Conservation (phyloP, 2,888 invertebrate genomes). For the Schizaphis graminum region DNA sequence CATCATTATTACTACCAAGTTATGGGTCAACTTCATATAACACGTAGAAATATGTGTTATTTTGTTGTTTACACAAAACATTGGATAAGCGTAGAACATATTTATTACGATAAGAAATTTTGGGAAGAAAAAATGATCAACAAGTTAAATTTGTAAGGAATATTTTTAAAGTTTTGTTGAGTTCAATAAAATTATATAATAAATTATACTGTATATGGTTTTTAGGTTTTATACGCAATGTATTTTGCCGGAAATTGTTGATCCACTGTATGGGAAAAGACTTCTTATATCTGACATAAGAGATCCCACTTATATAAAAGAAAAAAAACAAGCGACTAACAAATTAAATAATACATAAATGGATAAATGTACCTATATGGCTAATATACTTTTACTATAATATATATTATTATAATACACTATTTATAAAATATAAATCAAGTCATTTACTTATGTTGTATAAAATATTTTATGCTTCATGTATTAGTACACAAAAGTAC, state of each 20-base stretch:
- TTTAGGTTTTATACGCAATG: constrained; percentile 1
- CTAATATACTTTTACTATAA: too few relatives aligned
- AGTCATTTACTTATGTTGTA: too few relatives aligned
- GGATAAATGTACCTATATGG: too few relatives aligned
- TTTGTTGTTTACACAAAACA: constrained; percentile 15
- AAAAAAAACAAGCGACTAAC: too few relatives aligned
- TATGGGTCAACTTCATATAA: constrained; percentile 17
- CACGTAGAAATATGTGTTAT: background rate
- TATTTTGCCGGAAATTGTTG: background rate
- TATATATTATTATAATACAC: too few relatives aligned
- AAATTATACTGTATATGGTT: background rate
- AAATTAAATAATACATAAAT: too few relatives aligned
- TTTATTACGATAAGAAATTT: constrained; percentile 10
- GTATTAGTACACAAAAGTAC: too few relatives aligned
- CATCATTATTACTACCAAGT: background rate
- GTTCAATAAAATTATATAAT: background rate
- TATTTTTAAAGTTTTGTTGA: background rate
- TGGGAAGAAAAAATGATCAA: constrained; percentile 28
- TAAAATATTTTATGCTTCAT: too few relatives aligned
- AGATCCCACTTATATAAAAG: too few relatives aligned
- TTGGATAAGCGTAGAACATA: background rate
- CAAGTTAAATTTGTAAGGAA: background rate
- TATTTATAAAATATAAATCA: too few relatives aligned
- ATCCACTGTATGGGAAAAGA: too few relatives aligned
- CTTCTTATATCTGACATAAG: too few relatives aligned